Evolutionary conservation across 2,113 vertebrate species (phyloP), one percentile per base, ranked within the genome.

Genomic region (Tetraodon nigroviridis): DNA sequence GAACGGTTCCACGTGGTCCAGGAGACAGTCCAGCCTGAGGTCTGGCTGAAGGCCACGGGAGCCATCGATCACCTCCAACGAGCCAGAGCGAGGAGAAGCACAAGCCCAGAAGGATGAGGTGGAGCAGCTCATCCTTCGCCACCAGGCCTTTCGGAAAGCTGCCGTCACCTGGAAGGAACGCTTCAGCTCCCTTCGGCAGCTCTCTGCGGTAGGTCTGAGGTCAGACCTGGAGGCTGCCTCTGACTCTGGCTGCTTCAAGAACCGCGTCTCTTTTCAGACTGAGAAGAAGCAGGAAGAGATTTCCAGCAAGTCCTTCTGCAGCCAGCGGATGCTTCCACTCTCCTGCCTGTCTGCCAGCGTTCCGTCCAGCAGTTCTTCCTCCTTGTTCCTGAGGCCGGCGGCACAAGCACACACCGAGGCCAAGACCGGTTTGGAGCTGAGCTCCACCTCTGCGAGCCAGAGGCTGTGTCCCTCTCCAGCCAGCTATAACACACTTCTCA

Each of bases 111-210:
- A 92, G 2, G 94, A 95, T 0, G 95, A 97, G 74, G 95, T 95
- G 4, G 94, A 97, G 81, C 93, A 90, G 81, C 92, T 97, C 87
- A 95, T 97, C 89, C 94, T 94, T 79, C 90, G 95, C 42, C 95
- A 97, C 0, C 93, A 97, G 75, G 94, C 93, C 67, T 96, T 97
- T 73, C 93, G 94, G 79, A 97, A 96, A 76, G 90, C 93, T 0
- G 95, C 92, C 0, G 90, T 91, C 41, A 91, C 92, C 56, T 95
- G 95, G 95, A 95, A 95, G 77, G 95, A 95, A 69, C 93, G 94
- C 41, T 95, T 97, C 84, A 89, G 89, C 7, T 92, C 92, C 0
- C 92, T 95, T 67, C 91, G 93, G 70, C 94, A 94, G 80, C 92
- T 97, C 64, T 94, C 93, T 0, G 91, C 89, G 68, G 86, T 87